Conservation (phyloP, 2,797 vertebrate genomes). For the Euthynnus affinis region DNA sequence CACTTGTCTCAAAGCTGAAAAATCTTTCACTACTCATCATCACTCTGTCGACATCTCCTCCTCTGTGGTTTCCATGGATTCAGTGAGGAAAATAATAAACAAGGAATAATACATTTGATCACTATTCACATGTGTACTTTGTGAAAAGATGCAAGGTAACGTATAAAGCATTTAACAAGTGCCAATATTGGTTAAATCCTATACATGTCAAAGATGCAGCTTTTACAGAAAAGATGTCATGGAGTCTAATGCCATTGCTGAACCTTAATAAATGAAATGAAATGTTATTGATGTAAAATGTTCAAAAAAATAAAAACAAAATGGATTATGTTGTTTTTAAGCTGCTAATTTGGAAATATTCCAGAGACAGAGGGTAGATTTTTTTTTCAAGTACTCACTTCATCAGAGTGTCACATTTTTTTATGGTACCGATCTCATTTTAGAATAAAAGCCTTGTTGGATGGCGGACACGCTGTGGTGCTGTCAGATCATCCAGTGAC, state of each 20-base stretch:
- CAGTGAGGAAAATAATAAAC: background rate
- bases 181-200: background rate
- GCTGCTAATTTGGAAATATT: background rate
- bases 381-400: background rate
- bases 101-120: background rate
- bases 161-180: background rate
- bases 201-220: background rate
- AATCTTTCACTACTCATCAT: no score
- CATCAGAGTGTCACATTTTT: background rate
- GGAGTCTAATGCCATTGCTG: no score
- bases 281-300: background rate
- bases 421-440: background rate
- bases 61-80: background rate
- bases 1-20: no score
- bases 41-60: background rate
- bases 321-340: background rate
- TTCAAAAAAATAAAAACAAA: background rate
- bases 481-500: constrained; percentile 9
- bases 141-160: background rate
- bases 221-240: background rate
- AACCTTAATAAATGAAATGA: background rate
- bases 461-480: constrained; percentile 4
- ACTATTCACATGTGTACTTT: background rate
- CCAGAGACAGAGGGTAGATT: background rate
- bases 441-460: background rate